Evolutionary conservation across 2,113 vertebrate species (phyloP).

Genomic region (Prietella phreatophila): DNA sequence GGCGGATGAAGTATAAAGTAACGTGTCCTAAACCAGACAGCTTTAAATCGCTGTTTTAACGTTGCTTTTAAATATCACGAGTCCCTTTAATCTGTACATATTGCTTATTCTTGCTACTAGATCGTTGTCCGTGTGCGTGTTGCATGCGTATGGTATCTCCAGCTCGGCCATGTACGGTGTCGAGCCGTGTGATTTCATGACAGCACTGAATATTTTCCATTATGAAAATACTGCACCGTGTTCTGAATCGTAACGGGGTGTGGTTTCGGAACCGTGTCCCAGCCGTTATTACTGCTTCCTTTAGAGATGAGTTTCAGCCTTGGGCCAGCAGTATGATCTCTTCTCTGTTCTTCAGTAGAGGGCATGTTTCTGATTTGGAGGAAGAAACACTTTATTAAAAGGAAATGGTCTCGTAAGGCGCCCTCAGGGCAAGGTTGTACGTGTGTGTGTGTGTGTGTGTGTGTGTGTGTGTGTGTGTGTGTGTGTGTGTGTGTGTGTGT

Average conservation of each 20-base stretch:
- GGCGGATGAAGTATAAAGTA: too few relatives aligned
- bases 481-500: too few relatives aligned
- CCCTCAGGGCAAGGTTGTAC: not conserved
- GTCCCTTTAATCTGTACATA: not conserved
- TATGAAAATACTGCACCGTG: not conserved
- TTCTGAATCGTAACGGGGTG: not conserved
- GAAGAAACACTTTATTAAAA: slow-evolving; percentile 19
- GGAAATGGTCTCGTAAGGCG: not conserved
- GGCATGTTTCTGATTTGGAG: not conserved
- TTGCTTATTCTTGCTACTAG: not conserved
- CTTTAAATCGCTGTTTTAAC: too few relatives aligned
- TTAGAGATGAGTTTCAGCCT: not conserved
- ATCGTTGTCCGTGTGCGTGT: not conserved
- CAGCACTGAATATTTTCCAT: not conserved
- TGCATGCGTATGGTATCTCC: not conserved
- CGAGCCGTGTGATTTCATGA: not conserved
- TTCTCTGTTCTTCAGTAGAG: not conserved
- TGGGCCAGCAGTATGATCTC: not conserved
- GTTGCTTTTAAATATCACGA: not conserved
- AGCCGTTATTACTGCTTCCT: not conserved
- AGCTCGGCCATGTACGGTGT: not conserved
- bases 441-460: not conserved
- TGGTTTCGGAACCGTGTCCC: not conserved
- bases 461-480: too few relatives aligned
- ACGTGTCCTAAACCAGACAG: too few relatives aligned